Evolutionary conservation across 92 coral and sea anemone genomes (phyloP), one percentile per base, ranked within the genome.

Genomic region (Epizoanthus illoricatus): DNA sequence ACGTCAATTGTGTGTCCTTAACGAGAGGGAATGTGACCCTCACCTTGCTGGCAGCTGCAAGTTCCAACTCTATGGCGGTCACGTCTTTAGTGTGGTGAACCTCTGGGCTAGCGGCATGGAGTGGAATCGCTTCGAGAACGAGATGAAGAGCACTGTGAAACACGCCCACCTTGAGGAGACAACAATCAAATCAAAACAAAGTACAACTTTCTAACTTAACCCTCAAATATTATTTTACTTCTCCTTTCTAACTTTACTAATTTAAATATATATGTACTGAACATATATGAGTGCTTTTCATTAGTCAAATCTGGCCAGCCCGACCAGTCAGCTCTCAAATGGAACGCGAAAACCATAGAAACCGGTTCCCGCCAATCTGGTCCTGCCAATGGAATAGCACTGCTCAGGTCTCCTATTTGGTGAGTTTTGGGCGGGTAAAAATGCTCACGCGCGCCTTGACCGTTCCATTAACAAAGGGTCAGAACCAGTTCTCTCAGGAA

Each of bases 131-230:
- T 70, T 94, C 97, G 81, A 97, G 81, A 5, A 97, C 92, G 3
- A 97, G 91, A 82, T 97, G 98, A 28, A 87, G 97, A 59, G 92
- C 97, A 71, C 92, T 87, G 59, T 91, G 99, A 65, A 84, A 97
- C 83, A 81, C 78, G 17, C 97, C 98, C 57, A 94, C 76, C 99
- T 97, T 45, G 5, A 66, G 41, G 47, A 15, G 76, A 23, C 45
- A 70, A 49, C 55, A 74, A 59, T 4, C 12, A 60, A 55, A 8
- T 42, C 41, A 20, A 36, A 49, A 4, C 21, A 12, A 47, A 20
- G 23, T 74, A 1, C 13, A 4, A 5, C 18, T 68, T 33, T 16
- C 16, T 4, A 12, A 2, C 42, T 17, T 40, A 64, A 21, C 69
- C 69, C 21, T 33, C 18, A 3, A 9, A 52, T 16, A 52, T 52